These are phyloP conservation scores for Pelusios castaneus DNA, from an alignment of 2,113 vertebrate genomes.

Conservation along the genomic window DNA sequence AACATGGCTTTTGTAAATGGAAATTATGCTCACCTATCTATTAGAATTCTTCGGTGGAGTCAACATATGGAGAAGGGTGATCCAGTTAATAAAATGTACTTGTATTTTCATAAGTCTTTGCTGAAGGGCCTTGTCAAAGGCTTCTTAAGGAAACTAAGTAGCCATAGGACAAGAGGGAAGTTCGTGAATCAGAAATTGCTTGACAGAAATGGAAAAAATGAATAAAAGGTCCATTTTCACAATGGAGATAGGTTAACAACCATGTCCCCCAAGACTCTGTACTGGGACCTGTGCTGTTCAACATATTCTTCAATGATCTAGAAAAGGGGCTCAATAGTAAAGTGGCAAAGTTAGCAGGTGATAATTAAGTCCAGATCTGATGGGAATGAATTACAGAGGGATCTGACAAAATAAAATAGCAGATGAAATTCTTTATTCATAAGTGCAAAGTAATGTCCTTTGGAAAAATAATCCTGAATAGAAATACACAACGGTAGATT, in stretches of 20 bases:
- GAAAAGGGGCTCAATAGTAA: background rate
- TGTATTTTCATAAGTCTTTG: background rate
- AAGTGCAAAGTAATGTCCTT: background rate
- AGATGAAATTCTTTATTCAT: background rate
- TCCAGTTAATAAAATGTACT: background rate
- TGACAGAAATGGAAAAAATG: background rate
- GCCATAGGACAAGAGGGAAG: background rate
- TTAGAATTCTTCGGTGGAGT: background rate
- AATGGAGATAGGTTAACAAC: background rate
- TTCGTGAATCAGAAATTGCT: background rate
- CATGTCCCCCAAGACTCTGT: background rate
- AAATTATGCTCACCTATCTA: background rate
- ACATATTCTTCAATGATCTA: background rate
- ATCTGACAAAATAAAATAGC: background rate
- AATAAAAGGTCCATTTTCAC: background rate
- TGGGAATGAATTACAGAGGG: background rate
- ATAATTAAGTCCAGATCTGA: background rate
- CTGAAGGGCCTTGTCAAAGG: background rate
- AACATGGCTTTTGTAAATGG: background rate
- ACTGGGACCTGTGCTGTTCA: background rate
- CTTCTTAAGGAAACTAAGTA: background rate
- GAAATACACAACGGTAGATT: background rate
- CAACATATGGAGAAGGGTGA: background rate
- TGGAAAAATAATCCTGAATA: background rate
- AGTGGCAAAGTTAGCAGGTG: background rate